A percentile compares a stretch with the other conserved stretches of the same genome.
These are phyloP conservation scores for Cantharis flavilabris DNA, from an alignment of 2,888 invertebrate species.

Conservation along the genomic window DNA sequence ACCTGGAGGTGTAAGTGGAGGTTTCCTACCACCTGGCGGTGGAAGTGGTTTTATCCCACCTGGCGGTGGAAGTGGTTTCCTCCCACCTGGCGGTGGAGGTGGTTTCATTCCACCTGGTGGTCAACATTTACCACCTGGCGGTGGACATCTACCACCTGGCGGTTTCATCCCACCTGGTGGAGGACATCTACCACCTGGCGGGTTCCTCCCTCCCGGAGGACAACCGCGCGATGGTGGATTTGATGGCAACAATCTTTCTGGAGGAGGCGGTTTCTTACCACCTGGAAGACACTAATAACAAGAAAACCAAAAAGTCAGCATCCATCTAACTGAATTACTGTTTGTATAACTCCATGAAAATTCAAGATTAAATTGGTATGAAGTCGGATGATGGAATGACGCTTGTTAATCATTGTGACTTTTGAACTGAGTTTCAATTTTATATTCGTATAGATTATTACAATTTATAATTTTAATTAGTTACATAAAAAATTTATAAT, in stretches of 20 bases:
- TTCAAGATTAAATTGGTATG: neutral
- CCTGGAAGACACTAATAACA: neutral
- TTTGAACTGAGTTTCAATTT: neutral
- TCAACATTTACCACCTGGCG: neutral
- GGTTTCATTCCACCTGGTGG: neutral
- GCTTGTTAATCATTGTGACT: neutral
- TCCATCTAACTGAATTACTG: neutral
- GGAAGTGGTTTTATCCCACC: neutral
- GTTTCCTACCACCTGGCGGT: neutral
- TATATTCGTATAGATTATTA: neutral
- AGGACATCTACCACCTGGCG: neutral
- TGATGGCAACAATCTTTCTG: neutral
- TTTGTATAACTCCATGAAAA: neutral
- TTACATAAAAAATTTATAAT: neutral
- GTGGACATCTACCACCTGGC: neutral
- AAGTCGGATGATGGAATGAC: neutral
- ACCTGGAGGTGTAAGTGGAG: neutral
- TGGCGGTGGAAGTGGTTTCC: neutral
- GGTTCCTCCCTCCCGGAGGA: neutral
- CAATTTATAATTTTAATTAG: neutral
- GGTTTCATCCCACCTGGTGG: neutral
- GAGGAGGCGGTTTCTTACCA: neutral
- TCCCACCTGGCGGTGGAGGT: neutral
- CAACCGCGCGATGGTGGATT: neutral
- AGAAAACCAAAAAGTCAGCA: neutral